These are phyloP conservation scores for Karalla daura DNA, from an alignment of 2,797 vertebrate genomes.

Conservation along the genomic window DNA sequence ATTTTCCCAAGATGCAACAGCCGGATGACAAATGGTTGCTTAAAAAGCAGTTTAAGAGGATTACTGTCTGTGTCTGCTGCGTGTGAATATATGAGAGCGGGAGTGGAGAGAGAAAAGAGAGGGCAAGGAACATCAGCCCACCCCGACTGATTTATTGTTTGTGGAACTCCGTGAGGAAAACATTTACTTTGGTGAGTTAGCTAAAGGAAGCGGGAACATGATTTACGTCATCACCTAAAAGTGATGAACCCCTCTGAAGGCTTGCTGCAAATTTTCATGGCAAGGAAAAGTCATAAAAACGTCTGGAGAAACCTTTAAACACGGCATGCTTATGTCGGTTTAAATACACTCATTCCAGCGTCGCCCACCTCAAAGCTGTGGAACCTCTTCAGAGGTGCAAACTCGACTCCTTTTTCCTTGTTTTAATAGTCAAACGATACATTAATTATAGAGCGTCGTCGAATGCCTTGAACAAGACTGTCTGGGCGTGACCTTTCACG, in stretches of 20 bases:
- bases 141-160: constrained; percentile 73
- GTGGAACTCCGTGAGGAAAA: constrained; percentile 66
- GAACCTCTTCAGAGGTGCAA: not conserved
- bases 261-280: constrained; percentile 26
- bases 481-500: constrained; percentile 13
- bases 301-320: not conserved
- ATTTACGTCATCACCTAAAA: constrained; percentile 61
- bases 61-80: constrained; percentile 57
- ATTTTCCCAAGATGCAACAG: constrained; percentile 60
- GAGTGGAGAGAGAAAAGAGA: constrained; percentile 52
- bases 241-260: constrained; percentile 24
- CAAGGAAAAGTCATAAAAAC: constrained; percentile 3
- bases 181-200: constrained; percentile 51
- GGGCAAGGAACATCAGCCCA: constrained; percentile 65
- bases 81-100: constrained; percentile 49
- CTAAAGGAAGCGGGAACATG: constrained; percentile 34
- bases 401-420: not conserved
- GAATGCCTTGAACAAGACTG: constrained; percentile 11
- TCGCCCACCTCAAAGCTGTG: not conserved
- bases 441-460: not conserved
- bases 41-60: constrained; percentile 79
- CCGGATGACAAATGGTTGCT: constrained; percentile 74
- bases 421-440: not conserved
- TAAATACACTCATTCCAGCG: not conserved
- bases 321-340: not conserved